A percentile compares a stretch with the other conserved stretches of the same genome.
phyloP scores from a whole-genome alignment of 2,797 vertebrate genomes.

The Manis pentadactyla region DNA sequence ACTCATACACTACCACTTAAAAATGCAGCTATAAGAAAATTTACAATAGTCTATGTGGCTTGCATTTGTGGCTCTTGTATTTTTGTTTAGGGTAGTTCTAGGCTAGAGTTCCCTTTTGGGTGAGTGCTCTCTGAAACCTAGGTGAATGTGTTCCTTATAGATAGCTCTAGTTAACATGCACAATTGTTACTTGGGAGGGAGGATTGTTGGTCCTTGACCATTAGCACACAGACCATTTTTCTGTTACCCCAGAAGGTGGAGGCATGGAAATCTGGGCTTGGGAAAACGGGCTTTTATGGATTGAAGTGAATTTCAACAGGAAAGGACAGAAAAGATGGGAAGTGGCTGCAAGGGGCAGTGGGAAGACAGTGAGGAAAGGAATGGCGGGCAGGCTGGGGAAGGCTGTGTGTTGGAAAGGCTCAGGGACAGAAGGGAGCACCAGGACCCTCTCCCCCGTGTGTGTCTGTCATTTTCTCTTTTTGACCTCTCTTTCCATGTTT shows the following conservation, averaged over 20 bases:
- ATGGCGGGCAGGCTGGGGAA: fast-evolving
- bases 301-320: neutral
- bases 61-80: neutral
- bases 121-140: neutral
- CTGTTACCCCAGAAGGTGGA: neutral
- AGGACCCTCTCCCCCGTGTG: neutral
- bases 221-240: neutral
- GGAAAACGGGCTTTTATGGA: neutral
- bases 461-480: neutral
- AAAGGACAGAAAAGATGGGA: neutral
- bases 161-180: neutral
- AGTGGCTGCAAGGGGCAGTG: neutral
- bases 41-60: neutral
- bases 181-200: neutral
- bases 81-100: neutral
- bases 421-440: fast-evolving
- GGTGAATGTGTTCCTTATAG: neutral
- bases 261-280: neutral
- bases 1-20: neutral
- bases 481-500: neutral
- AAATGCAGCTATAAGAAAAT: neutral
- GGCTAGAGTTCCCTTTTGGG: neutral
- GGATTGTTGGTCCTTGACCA: neutral
- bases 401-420: fast-evolving
- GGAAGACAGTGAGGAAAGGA: neutral